Evolutionary conservation across 2,888 invertebrate genomes (phyloP).

Genomic region (Apamea anceps): DNA sequence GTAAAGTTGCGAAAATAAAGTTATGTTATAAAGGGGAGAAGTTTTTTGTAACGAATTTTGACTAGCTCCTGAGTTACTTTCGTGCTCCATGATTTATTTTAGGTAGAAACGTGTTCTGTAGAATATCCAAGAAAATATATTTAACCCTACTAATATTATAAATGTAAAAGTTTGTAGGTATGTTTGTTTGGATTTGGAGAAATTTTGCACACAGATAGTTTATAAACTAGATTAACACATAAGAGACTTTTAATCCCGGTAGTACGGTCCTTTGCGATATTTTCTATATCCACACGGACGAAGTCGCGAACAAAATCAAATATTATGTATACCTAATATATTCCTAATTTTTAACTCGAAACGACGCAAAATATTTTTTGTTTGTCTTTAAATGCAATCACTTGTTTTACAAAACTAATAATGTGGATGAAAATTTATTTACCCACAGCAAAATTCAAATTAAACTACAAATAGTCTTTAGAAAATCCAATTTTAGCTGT

Average conservation of each 20-base stretch:
- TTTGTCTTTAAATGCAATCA: neutral
- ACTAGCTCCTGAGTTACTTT: constrained; percentile 30
- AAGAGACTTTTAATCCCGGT: neutral
- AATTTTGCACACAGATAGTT: neutral
- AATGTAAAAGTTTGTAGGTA: neutral
- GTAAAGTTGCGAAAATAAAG: constrained; percentile 22
- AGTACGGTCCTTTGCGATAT: neutral
- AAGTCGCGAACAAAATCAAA: no score
- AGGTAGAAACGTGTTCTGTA: neutral
- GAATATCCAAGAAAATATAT: neutral
- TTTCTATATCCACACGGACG: neutral
- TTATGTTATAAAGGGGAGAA: constrained; percentile 32
- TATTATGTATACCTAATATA: neutral
- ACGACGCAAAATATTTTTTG: neutral
- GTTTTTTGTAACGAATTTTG: constrained; percentile 28
- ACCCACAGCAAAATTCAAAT: neutral
- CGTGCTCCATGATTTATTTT: constrained; percentile 16
- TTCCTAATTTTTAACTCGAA: neutral
- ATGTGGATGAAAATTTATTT: neutral
- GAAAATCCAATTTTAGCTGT: neutral
- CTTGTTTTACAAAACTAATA: neutral
- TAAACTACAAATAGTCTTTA: neutral
- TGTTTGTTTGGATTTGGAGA: neutral
- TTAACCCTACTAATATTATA: neutral
- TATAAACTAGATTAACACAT: neutral